A percentile compares a stretch with the other conserved stretches of the same genome.
These are phyloP conservation scores for Botia almorhae DNA, from an alignment of 2,797 vertebrate species.

Conservation along the genomic window DNA sequence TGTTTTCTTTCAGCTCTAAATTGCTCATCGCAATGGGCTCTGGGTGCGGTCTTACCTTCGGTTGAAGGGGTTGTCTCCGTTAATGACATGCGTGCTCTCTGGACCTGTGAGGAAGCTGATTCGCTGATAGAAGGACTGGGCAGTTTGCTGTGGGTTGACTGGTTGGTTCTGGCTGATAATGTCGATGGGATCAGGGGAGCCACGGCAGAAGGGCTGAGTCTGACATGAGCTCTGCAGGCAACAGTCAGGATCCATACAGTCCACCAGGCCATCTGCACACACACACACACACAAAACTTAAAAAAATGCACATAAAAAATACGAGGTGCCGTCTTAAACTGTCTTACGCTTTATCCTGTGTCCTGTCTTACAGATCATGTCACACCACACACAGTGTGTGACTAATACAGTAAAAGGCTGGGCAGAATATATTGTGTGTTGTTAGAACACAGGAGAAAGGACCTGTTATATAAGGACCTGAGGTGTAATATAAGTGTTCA, in stretches of 20 bases:
- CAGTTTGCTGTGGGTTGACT: constrained; percentile 88
- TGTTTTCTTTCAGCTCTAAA: not conserved
- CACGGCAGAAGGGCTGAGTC: constrained; percentile 90
- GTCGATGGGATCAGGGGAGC: constrained; percentile 91
- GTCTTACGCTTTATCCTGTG: not conserved
- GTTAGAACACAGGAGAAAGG: not conserved
- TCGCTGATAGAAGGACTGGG: constrained; percentile 92
- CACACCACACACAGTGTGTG: no score
- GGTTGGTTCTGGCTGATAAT: constrained; percentile 90
- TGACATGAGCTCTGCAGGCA: constrained; percentile 95
- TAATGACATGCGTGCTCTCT: constrained; percentile 91
- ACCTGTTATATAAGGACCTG: no score
- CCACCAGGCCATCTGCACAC: constrained; percentile 86
- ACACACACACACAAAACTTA: constrained; percentile 4
- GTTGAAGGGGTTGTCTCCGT: constrained; percentile 92
- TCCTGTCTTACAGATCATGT: no score
- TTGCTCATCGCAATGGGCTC: not conserved
- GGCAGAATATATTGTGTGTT: no score
- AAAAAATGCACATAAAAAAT: constrained; percentile 7
- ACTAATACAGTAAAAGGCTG: no score
- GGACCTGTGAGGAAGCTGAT: constrained; percentile 92
- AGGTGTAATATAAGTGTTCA: not conserved
- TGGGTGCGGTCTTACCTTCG: constrained; percentile 81
- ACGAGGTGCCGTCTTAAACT: constrained; percentile 23
- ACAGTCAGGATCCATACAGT: constrained; percentile 99